phyloP scores from a whole-genome alignment of 2,888 invertebrate genomes.

The Drosophila mercatorum region DNA sequence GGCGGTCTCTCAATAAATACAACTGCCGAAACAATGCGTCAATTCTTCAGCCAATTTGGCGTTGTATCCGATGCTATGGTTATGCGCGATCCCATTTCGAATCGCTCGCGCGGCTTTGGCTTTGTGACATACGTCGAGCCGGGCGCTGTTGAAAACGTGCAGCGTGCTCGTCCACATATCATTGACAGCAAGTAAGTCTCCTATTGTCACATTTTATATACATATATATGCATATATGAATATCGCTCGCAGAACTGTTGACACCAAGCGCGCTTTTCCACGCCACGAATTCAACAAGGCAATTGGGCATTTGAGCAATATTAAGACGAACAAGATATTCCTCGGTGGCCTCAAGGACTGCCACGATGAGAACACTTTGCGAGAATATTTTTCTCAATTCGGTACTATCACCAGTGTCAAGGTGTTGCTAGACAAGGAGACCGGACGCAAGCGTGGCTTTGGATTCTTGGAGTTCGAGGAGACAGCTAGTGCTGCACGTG shows the following conservation, averaged over 20 bases:
- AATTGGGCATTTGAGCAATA: constrained; percentile 53
- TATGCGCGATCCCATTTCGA: constrained; percentile 81
- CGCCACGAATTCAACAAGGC: constrained; percentile 74
- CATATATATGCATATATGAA: not conserved
- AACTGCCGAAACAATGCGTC: constrained; percentile 70
- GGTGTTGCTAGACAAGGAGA: constrained; percentile 80
- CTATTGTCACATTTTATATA: not conserved
- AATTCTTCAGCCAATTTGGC: constrained; percentile 80
- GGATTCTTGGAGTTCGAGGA: constrained; percentile 82
- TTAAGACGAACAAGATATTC: constrained; percentile 77
- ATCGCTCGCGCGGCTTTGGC: constrained; percentile 82
- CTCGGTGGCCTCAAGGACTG: constrained; percentile 82
- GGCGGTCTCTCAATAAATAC: constrained; percentile 80
- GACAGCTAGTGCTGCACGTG: constrained; percentile 78
- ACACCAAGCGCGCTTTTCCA: constrained; percentile 82
- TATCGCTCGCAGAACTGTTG: constrained; percentile 70
- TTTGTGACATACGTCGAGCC: constrained; percentile 79
- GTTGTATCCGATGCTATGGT: constrained; percentile 80
- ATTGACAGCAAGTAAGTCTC: constrained; percentile 85
- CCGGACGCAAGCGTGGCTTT: constrained; percentile 82
- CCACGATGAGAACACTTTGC: constrained; percentile 75
- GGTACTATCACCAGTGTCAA: constrained; percentile 77
- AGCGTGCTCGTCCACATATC: constrained; percentile 76
- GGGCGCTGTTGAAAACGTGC: constrained; percentile 79
- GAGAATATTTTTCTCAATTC: constrained; percentile 81